These are phyloP conservation scores for Abramis brama DNA, from an alignment of 2,113 vertebrate genomes.

Conservation along the genomic window DNA sequence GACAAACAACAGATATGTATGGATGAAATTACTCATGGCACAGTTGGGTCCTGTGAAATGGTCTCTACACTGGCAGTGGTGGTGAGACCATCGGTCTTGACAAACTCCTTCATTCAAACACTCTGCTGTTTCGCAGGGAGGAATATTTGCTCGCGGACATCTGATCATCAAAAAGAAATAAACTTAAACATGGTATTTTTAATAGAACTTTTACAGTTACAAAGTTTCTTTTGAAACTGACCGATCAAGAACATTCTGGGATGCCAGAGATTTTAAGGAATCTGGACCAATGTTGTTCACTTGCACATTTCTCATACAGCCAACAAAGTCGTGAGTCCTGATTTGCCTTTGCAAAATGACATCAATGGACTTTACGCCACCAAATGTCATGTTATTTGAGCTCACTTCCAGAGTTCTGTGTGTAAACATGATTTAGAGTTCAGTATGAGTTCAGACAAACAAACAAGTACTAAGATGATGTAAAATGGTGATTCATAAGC, in stretches of 20 bases:
- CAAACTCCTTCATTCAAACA: conserved; percentile 75
- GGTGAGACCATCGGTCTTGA: conserved; percentile 74
- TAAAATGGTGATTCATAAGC: too few relatives aligned
- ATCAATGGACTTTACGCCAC: conserved; percentile 70
- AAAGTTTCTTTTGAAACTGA: conserved; percentile 37
- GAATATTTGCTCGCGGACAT: conserved; percentile 65
- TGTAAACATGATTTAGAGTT: conserved; percentile 17
- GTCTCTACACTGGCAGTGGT: conserved; percentile 72
- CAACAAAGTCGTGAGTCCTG: conserved; percentile 76
- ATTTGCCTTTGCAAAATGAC: conserved; percentile 67
- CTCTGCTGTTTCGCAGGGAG: conserved; percentile 64
- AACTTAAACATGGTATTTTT: neutral
- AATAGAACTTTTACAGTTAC: neutral
- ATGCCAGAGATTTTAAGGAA: conserved; percentile 64
- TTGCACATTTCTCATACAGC: conserved; percentile 73
- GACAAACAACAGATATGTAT: neutral
- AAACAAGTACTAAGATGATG: neutral
- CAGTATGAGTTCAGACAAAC: neutral
- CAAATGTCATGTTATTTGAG: conserved; percentile 71
- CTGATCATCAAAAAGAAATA: conserved; percentile 52
- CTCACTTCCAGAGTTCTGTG: conserved; percentile 74
- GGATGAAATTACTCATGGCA: conserved; percentile 64
- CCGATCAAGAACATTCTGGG: conserved; percentile 70
- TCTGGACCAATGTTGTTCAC: conserved; percentile 71
- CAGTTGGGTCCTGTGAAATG: conserved; percentile 73